Conservation (phyloP, 1,140 invertebrate species). For the Ctenoplectra terminalis region DNA sequence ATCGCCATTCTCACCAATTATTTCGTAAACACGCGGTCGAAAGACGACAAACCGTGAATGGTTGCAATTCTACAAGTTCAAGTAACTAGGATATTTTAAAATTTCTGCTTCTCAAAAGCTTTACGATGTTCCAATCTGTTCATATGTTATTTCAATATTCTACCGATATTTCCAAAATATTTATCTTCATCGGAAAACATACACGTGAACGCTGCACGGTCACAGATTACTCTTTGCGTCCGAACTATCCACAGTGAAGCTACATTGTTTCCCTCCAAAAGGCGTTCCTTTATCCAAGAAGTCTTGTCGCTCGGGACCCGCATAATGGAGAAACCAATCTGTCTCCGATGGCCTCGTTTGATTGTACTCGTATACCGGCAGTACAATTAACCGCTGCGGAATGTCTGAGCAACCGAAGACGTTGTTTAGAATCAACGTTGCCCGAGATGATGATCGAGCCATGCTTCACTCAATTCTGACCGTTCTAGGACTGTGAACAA, state of each 20-base stretch:
- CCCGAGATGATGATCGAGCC: neutral
- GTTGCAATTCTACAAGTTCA: too few relatives aligned
- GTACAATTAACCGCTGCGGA: constrained; percentile 4
- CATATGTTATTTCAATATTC: too few relatives aligned
- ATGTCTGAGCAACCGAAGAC: neutral
- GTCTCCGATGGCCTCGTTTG: constrained; percentile 17
- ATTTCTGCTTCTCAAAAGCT: too few relatives aligned
- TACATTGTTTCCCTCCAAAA: neutral
- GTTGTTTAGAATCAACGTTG: neutral
- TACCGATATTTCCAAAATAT: too few relatives aligned
- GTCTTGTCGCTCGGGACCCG: neutral
- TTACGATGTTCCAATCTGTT: too few relatives aligned
- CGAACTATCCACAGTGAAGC: neutral
- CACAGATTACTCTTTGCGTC: neutral
- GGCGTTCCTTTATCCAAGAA: neutral
- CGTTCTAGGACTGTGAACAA: neutral
- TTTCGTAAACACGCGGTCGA: too few relatives aligned
- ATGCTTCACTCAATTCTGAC: too few relatives aligned
- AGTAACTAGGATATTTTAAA: too few relatives aligned
- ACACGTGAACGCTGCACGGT: neutral
- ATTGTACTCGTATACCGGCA: neutral
- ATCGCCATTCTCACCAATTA: too few relatives aligned
- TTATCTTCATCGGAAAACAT: too few relatives aligned
- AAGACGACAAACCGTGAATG: too few relatives aligned
- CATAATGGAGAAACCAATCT: constrained; percentile 12